Conservation (phyloP, 2,888 invertebrate genomes). For the Blastobasis adustella region DNA sequence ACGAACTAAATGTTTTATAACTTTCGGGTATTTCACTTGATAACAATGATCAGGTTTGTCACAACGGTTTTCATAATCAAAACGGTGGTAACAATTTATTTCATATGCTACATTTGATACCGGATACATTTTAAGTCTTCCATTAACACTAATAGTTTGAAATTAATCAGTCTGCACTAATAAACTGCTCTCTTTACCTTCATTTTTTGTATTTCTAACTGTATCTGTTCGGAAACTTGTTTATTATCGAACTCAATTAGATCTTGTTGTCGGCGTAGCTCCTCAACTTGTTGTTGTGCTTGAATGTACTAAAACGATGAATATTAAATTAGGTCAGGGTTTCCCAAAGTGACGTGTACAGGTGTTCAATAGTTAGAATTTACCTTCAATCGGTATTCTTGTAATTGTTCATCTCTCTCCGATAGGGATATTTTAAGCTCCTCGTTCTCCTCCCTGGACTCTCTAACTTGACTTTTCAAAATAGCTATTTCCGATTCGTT, state of each 20-base stretch:
- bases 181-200: conserved; percentile 37
- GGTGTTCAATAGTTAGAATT: neutral
- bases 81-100: no score
- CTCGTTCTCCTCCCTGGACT: conserved; percentile 48
- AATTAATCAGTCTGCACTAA: neutral
- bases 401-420: conserved; percentile 53
- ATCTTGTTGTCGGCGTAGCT: conserved; percentile 48
- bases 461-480: conserved; percentile 44
- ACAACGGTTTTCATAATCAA: no score
- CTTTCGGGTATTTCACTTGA: no score
- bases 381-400: conserved; percentile 59
- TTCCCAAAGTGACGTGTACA: neutral
- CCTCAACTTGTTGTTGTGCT: conserved; percentile 60
- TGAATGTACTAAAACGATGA: conserved; percentile 46
- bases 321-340: neutral
- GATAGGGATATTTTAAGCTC: conserved; percentile 42
- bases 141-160: no score
- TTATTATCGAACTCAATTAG: conserved; percentile 54
- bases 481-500: conserved; percentile 20
- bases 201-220: conserved; percentile 62
- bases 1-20: no score
- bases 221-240: conserved; percentile 62
- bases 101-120: no score
- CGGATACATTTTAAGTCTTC: no score
- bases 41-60: no score